Evolutionary conservation across 2,888 invertebrate species (phyloP).

Genomic region (Leptinotarsa haldemani): DNA sequence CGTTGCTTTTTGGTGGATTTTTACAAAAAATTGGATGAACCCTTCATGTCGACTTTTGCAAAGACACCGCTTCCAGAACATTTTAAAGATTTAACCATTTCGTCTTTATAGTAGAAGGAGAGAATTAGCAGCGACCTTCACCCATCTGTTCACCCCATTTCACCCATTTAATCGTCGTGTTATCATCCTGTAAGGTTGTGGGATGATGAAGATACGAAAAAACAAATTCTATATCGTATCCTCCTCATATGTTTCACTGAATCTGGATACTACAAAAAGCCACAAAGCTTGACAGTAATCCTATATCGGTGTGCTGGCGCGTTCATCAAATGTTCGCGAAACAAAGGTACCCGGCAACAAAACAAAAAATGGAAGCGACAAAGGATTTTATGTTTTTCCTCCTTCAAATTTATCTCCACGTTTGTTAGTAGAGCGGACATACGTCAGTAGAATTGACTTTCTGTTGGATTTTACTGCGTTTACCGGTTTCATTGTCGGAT

Average conservation of each 20-base stretch:
- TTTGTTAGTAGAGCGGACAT: conserved; percentile 29
- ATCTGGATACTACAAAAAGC: conserved; percentile 13
- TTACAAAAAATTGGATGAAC: too few species aligned
- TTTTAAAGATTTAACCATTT: too few species aligned
- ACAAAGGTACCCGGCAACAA: conserved; percentile 32
- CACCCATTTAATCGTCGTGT: too few species aligned
- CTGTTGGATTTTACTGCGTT: conserved; percentile 30
- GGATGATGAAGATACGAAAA: neutral
- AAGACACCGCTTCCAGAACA: too few species aligned
- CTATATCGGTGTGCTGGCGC: conserved; percentile 12
- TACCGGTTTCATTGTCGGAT: conserved; percentile 17
- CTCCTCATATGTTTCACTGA: neutral
- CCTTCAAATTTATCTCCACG: conserved; percentile 34
- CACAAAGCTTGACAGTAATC: conserved; percentile 18
- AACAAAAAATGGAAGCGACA: conserved; percentile 34
- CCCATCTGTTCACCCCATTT: too few species aligned
- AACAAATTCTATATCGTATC: conserved; percentile 1
- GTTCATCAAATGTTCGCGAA: conserved; percentile 19
- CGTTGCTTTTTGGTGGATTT: too few species aligned
- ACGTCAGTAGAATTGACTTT: conserved; percentile 30
- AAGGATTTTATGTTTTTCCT: conserved; percentile 34
- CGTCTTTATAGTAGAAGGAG: too few species aligned
- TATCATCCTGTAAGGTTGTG: too few species aligned
- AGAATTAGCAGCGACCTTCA: too few species aligned
- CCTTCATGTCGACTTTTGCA: too few species aligned